phyloP scores from a whole-genome alignment of 2,797 vertebrate species.

The Fistularia tabacaria region DNA sequence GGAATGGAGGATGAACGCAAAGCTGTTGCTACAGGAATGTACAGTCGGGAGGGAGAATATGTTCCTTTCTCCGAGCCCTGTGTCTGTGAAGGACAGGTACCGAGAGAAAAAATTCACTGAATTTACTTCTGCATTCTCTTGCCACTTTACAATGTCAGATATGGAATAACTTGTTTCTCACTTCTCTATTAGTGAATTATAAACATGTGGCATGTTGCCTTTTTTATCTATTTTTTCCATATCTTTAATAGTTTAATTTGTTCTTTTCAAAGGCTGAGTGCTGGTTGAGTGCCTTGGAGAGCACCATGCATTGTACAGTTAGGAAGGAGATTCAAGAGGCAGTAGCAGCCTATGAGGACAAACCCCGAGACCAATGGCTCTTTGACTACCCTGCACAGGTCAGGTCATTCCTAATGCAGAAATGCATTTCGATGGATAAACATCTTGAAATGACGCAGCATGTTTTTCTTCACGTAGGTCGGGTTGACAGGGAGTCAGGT shows the following conservation, averaged over 20 bases:
- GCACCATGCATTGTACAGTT: conserved; percentile 66
- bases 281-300: conserved; percentile 69
- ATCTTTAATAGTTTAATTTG: not conserved
- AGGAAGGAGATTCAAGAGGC: conserved; percentile 75
- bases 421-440: not conserved
- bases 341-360: conserved; percentile 72
- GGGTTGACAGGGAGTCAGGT: conserved; percentile 73
- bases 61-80: conserved; percentile 70
- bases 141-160: too few relatives aligned
- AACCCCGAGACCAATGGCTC: conserved; percentile 75
- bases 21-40: conserved; percentile 72
- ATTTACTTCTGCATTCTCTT: not conserved
- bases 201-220: too few relatives aligned
- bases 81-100: conserved; percentile 73
- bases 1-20: conserved; percentile 33
- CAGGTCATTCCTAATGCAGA: not conserved
- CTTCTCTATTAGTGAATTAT: too few relatives aligned
- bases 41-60: conserved; percentile 78
- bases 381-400: conserved; percentile 75
- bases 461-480: conserved; percentile 45
- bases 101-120: conserved; percentile 1
- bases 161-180: too few relatives aligned
- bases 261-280: conserved; percentile 60
- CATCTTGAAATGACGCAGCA: not conserved
- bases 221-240: too few relatives aligned